Base-by-base conservation (phyloP, 1,140 invertebrate species). In the Pogonus chalceus region DNA sequence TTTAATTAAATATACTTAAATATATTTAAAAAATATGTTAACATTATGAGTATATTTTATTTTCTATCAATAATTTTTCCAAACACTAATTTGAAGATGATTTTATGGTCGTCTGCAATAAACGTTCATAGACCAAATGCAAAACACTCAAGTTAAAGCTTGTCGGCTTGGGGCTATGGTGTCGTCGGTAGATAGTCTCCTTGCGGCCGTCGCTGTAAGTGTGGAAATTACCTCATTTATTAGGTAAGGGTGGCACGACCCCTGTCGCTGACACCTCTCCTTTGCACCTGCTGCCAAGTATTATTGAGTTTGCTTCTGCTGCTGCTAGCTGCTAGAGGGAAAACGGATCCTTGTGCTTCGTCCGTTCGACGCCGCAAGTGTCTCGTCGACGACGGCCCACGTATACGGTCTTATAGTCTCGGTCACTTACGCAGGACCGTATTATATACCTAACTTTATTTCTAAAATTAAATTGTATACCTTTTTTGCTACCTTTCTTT, bases 171-270 rank as follows among this genome's bases (percentile, higher is more conserved):
- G n/a, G n/a, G n/a, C n/a, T n/a, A n/a, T n/a, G n/a, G n/a, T n/a
- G n/a, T n/a, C n/a, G n/a, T n/a, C 4, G 51, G 20, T 35, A 18
- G 60, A 59, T 60, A 65, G 66, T 66, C 65, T 65, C 65, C 67
- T 69, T 67, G 66, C 61, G 67, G 65, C 64, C 61, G 60, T 56
- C 60, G 52, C 60, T 64, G 61, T 61, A 69, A 69, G 67, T 70
- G 69, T 68, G 66, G 67, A 69, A 70, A 71, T 71, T 71, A 69
- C 69, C 69, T 70, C 69, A 70, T 71, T 71, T 71, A 71, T 71
- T 71, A 71, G 69, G 68, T 71, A 69, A 69, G 67, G 66, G 66
- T 64, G 63, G 49, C 61, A 65, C 65, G 64, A 68, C 68, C 69
- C 66, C 67, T 69, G 69, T 31, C 59, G 60, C 69, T 71, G 69